Percentiles rank a stretch among this genome's conserved stretches.
Evolutionary conservation across 2,113 vertebrate species (phyloP).

Genomic region (Ceuthmochares aereus): DNA sequence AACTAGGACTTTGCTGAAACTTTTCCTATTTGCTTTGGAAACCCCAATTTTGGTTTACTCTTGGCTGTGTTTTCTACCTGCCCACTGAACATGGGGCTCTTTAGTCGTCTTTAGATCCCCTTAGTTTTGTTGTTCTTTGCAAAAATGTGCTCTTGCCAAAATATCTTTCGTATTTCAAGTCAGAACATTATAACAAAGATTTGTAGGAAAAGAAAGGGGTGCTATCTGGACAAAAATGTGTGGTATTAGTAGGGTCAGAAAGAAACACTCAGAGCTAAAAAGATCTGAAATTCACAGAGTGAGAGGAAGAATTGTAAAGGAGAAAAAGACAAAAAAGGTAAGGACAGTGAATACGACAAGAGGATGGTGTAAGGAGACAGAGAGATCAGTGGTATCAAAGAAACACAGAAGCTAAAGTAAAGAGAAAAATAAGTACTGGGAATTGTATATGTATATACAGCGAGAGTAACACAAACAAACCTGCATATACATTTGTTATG

Average conservation of each 20-base stretch:
- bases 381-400: background rate
- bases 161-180: background rate
- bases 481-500: background rate
- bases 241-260: background rate
- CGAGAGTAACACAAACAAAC: background rate
- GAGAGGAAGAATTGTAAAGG: background rate
- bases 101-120: background rate
- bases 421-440: background rate
- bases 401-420: background rate
- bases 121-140: background rate
- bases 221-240: background rate
- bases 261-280: background rate
- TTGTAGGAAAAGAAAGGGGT: background rate
- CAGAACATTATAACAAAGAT: background rate
- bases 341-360: background rate
- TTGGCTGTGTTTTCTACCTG: background rate
- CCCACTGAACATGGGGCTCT: background rate
- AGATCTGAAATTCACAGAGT: background rate
- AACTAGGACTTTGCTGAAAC: constrained; percentile 6
- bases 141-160: background rate
- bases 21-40: background rate
- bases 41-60: background rate
- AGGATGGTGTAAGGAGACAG: background rate
- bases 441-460: background rate
- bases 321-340: background rate